These are phyloP conservation scores for Latheticus oryzae DNA, from an alignment of 2,888 invertebrate species.

Conservation along the genomic window DNA sequence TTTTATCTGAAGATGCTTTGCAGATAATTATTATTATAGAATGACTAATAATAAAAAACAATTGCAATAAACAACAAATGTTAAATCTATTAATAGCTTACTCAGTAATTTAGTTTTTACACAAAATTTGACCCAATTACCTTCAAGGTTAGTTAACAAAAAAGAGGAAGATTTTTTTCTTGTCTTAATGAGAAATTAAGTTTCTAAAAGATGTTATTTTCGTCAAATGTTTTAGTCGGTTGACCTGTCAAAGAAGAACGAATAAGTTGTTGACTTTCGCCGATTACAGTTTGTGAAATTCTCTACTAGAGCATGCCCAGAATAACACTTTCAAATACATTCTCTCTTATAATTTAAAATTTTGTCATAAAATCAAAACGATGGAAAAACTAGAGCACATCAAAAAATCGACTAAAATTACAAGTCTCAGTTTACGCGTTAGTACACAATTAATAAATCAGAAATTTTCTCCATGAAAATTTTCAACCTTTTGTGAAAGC, in stretches of 20 bases:
- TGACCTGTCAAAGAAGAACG: slow-evolving; percentile 44
- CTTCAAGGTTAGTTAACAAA: slow-evolving; percentile 5
- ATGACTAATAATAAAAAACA: no score
- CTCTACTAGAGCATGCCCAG: slow-evolving; percentile 45
- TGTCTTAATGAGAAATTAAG: not conserved
- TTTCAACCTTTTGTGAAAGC: no score
- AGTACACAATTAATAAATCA: slow-evolving; percentile 1
- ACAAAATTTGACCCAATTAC: not conserved
- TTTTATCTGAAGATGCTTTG: slow-evolving; percentile 4
- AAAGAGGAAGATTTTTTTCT: not conserved
- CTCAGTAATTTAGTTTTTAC: no score
- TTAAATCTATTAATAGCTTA: no score
- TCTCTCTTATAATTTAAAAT: slow-evolving; percentile 34
- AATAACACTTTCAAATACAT: slow-evolving; percentile 49
- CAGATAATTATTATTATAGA: not conserved
- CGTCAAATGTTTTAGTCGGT: slow-evolving; percentile 12
- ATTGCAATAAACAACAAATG: no score
- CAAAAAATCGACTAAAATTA: slow-evolving; percentile 17
- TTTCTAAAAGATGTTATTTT: slow-evolving; percentile 15
- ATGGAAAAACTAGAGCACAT: slow-evolving; percentile 31
- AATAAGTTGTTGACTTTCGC: slow-evolving; percentile 50
- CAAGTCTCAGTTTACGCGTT: not conserved
- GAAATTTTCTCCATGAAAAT: slow-evolving; percentile 20
- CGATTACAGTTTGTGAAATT: slow-evolving; percentile 44
- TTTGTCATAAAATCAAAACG: slow-evolving; percentile 28